These are phyloP conservation scores for Spea multiplicata DNA, from an alignment of 2,113 vertebrate species.

Conservation along the genomic window DNA sequence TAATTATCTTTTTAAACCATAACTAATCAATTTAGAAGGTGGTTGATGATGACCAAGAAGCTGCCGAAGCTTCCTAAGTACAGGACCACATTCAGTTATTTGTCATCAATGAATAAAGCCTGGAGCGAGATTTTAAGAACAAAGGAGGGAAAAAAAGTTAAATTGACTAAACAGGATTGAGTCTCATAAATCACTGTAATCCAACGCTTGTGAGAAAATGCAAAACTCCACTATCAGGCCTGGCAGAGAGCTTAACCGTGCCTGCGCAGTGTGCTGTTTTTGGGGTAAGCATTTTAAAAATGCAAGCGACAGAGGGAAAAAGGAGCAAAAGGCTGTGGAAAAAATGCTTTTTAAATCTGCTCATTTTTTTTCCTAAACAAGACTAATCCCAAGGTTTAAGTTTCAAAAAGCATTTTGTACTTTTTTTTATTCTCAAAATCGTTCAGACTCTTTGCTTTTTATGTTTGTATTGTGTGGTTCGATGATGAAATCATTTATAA, in stretches of 20 bases:
- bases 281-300: slow-evolving; percentile 5
- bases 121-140: background rate
- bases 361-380: background rate
- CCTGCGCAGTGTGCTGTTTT: background rate
- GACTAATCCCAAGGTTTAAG: background rate
- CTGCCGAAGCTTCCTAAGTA: background rate
- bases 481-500: too few relatives aligned
- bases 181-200: slow-evolving; percentile 5
- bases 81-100: background rate
- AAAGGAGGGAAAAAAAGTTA: background rate
- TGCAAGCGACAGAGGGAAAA: background rate
- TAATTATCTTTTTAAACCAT: background rate
- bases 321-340: background rate
- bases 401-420: background rate
- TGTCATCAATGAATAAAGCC: background rate
- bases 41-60: background rate
- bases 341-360: background rate
- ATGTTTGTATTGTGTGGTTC: too few relatives aligned
- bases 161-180: background rate
- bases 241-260: background rate
- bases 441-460: too few relatives aligned
- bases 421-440: too few relatives aligned
- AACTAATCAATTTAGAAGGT: background rate
- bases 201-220: slow-evolving; percentile 1
- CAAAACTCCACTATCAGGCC: background rate